A percentile compares a stretch with the other conserved stretches of the same genome.
phyloP scores from a whole-genome alignment of 2,113 vertebrate genomes.

The Notarius lentiginosus region DNA sequence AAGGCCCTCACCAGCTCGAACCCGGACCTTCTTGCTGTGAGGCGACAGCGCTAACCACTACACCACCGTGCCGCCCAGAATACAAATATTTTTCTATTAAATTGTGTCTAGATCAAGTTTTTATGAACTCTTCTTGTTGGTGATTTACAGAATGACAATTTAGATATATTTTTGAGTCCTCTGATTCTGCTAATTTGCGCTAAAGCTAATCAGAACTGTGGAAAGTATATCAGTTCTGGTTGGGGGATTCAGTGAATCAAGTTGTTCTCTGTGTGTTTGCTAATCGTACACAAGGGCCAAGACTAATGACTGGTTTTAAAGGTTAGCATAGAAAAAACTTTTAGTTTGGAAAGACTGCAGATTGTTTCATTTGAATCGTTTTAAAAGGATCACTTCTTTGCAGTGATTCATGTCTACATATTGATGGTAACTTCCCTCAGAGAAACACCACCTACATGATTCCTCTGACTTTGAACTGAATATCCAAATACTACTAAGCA shows the following conservation, averaged over 20 bases:
- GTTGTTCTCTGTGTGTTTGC: not conserved
- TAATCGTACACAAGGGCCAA: not conserved
- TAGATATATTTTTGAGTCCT: not conserved
- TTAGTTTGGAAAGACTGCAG: not conserved
- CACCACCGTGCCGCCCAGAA: no score
- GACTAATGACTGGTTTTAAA: not conserved
- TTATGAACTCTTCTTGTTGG: not conserved
- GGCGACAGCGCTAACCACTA: no score
- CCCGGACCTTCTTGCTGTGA: no score
- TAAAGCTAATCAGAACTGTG: not conserved
- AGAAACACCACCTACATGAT: not conserved
- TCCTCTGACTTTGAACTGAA: constrained; percentile 12
- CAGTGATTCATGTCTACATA: not conserved
- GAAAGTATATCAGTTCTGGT: not conserved
- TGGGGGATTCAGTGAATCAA: not conserved
- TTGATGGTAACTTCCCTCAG: no score
- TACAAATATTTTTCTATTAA: not conserved
- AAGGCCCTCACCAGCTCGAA: no score
- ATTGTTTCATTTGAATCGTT: not conserved
- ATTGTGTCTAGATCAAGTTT: not conserved
- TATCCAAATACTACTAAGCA: not conserved
- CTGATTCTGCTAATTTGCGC: not conserved
- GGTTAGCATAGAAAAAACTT: not conserved
- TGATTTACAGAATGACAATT: not conserved
- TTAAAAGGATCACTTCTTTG: not conserved